A percentile compares a stretch with the other conserved stretches of the same genome.
Evolutionary conservation across 2,113 vertebrate genomes (phyloP).

Genomic region (Muntiacus muntjak): DNA sequence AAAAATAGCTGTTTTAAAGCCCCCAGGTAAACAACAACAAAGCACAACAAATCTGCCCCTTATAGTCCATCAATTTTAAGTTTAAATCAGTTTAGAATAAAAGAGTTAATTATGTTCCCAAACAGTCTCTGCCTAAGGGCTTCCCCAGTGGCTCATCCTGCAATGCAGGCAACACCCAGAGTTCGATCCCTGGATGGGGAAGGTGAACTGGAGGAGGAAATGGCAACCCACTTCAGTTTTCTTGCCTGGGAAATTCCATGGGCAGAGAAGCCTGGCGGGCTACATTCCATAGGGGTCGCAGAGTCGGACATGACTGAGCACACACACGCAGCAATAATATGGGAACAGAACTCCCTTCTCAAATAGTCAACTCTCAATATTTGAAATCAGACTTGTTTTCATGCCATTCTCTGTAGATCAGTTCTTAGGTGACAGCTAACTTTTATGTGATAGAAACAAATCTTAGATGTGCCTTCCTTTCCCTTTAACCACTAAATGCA

Average conservation of each 20-base stretch:
- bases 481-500: neutral
- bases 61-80: neutral
- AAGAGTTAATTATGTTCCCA: neutral
- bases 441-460: neutral
- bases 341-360: neutral
- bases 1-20: neutral
- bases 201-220: neutral
- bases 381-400: neutral
- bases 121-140: neutral
- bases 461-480: neutral
- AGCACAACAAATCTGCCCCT: neutral
- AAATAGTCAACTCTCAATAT: neutral
- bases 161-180: neutral
- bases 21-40: neutral
- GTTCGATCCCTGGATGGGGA: neutral
- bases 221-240: neutral
- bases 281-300: neutral
- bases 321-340: neutral
- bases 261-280: neutral
- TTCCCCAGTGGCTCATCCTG: neutral
- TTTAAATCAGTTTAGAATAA: constrained; percentile 30
- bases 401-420: neutral
- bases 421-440: neutral
- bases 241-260: neutral
- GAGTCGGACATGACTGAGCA: neutral